These are phyloP conservation scores for Fopius arisanus DNA, from an alignment of 1,140 invertebrate genomes.

Conservation along the genomic window DNA sequence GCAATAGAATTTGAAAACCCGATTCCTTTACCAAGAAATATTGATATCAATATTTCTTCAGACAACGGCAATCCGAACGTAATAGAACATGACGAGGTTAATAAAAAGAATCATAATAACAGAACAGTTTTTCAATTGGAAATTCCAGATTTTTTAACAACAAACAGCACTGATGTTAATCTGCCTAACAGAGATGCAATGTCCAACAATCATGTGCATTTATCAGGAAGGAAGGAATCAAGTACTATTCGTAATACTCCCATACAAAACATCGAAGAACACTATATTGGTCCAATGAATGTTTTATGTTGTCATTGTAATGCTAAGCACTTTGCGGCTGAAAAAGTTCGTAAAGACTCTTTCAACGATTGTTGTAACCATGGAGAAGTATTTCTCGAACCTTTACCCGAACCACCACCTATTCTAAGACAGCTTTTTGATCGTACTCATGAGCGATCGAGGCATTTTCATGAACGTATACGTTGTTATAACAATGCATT, in stretches of 20 bases:
- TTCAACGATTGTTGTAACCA: slow-evolving; percentile 35
- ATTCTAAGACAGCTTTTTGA: slow-evolving; percentile 19
- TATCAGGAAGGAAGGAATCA: too few relatives aligned
- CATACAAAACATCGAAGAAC: not conserved
- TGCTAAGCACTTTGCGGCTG: slow-evolving; percentile 27
- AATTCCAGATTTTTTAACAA: too few relatives aligned
- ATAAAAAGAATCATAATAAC: too few relatives aligned
- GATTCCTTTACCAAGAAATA: too few relatives aligned
- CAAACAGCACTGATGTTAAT: too few relatives aligned
- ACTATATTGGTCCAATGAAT: slow-evolving; percentile 24
- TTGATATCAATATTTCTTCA: too few relatives aligned
- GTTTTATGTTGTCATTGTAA: slow-evolving; percentile 21
- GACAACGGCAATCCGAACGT: too few relatives aligned
- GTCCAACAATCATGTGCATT: too few relatives aligned
- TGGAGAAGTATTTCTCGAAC: slow-evolving; percentile 28
- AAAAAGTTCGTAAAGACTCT: slow-evolving; percentile 23
- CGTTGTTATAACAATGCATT: slow-evolving; percentile 26
- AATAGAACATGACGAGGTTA: too few relatives aligned
- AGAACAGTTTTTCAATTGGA: too few relatives aligned
- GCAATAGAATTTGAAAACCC: too few relatives aligned
- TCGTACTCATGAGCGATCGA: slow-evolving; percentile 18
- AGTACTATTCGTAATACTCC: not conserved
- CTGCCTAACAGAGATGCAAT: too few relatives aligned
- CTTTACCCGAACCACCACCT: slow-evolving; percentile 15
- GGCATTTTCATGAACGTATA: slow-evolving; percentile 27